Evolutionary conservation across 2,888 invertebrate genomes (phyloP).

Genomic region (Pantelozetes paolii): DNA sequence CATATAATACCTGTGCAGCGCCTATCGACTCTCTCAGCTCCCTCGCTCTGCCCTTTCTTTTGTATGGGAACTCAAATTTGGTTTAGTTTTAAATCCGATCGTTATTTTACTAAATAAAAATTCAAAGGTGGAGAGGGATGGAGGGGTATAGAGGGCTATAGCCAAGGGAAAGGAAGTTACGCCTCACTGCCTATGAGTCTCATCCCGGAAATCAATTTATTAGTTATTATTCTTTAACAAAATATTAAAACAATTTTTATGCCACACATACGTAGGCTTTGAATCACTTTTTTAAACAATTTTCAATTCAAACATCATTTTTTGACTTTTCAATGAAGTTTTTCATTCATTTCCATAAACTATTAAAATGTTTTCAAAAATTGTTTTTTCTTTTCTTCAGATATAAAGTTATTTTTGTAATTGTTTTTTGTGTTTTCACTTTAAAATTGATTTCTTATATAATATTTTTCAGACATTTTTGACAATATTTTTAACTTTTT

Average conservation of each 20-base stretch:
- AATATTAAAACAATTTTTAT: background rate
- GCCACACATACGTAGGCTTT: background rate
- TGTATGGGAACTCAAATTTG: background rate
- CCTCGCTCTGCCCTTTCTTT: background rate
- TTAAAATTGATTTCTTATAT: too few species aligned
- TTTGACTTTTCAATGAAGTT: background rate
- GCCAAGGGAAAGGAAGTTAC: slow-evolving; percentile 22
- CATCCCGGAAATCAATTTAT: slow-evolving; percentile 37
- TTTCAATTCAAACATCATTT: background rate
- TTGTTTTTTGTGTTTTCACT: background rate
- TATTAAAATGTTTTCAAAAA: background rate
- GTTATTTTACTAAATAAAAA: slow-evolving; percentile 7
- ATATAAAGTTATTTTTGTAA: background rate
- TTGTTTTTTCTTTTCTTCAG: background rate
- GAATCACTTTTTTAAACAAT: background rate
- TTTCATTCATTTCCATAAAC: background rate
- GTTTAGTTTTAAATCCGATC: slow-evolving; percentile 8
- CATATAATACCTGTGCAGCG: background rate
- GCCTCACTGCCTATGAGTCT: slow-evolving; percentile 40
- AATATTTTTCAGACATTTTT: too few species aligned
- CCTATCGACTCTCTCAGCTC: background rate
- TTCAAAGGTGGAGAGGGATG: slow-evolving; percentile 24
- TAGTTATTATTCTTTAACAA: background rate
- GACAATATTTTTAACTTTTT: too few species aligned
- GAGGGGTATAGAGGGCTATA: background rate